Conservation (phyloP, 2,888 invertebrate species). For the Parnassius apollo region DNA sequence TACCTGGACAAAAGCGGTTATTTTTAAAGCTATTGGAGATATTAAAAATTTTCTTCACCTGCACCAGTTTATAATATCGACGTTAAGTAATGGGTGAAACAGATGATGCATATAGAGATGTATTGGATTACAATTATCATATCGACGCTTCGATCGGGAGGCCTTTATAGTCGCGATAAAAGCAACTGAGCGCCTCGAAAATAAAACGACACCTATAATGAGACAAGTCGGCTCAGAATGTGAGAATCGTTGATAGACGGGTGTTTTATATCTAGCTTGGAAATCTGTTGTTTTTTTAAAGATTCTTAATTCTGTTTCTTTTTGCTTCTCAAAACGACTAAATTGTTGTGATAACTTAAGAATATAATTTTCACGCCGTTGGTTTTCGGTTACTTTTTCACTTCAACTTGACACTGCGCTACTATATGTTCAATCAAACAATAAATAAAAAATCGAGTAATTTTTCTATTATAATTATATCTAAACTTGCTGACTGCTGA, state of each 20-base stretch:
- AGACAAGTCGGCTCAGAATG: conserved; percentile 57
- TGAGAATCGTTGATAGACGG: conserved; percentile 49
- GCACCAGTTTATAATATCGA: conserved; percentile 21
- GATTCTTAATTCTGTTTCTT: no score
- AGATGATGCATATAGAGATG: conserved; percentile 56
- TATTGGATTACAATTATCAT: conserved; percentile 75
- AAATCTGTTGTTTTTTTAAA: conserved; percentile 51
- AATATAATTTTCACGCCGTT: no score
- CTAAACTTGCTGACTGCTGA: no score
- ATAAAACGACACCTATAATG: conserved; percentile 72
- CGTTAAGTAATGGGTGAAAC: conserved; percentile 43
- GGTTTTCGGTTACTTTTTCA: no score
- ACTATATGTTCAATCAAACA: no score
- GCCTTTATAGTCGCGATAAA: conserved; percentile 66
- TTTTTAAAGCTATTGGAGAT: no score
- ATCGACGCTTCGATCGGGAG: conserved; percentile 61
- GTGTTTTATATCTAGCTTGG: conserved; percentile 49
- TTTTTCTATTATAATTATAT: no score
- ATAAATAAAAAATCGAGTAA: no score
- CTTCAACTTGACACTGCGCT: no score
- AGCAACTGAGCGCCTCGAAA: conserved; percentile 62
- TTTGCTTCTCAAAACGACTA: no score
- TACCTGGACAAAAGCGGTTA: no score
- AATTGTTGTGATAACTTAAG: no score
- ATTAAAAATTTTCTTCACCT: conserved; percentile 27